Conservation (phyloP, 2,888 invertebrate species). For the Tenthredo livida region DNA sequence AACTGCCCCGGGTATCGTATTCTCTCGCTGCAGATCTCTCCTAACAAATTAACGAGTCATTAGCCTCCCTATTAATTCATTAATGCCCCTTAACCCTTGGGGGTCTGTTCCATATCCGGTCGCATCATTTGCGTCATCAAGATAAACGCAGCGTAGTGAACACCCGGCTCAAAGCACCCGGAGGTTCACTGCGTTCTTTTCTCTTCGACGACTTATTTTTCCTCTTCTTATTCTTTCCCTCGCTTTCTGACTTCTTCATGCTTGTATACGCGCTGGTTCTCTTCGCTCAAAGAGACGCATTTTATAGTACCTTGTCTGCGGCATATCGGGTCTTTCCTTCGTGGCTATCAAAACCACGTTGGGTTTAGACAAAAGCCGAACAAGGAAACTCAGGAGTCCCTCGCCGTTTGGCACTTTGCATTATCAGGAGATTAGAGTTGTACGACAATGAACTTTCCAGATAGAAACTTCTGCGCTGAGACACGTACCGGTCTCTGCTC, state of each 20-base stretch:
- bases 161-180: conserved; percentile 30
- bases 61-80: conserved; percentile 68
- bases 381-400: background rate
- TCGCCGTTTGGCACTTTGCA: conserved; percentile 8
- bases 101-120: conserved; percentile 73
- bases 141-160: conserved; percentile 23
- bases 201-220: background rate
- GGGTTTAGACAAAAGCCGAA: conserved; percentile 25
- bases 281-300: background rate
- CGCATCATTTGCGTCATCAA: conserved; percentile 55
- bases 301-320: background rate
- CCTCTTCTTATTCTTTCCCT: background rate
- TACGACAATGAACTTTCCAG: conserved; percentile 4
- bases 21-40: conserved; percentile 50
- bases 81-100: conserved; percentile 70
- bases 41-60: conserved; percentile 67
- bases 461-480: background rate
- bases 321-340: background rate
- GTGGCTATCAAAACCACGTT: too few species aligned
- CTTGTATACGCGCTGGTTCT: background rate
- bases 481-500: conserved; percentile 16
- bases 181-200: background rate
- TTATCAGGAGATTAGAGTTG: conserved; percentile 15
- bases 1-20: background rate
- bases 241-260: background rate